Base-by-base conservation (phyloP, 1,140 invertebrate genomes). In the Bombyx mori region DNA sequence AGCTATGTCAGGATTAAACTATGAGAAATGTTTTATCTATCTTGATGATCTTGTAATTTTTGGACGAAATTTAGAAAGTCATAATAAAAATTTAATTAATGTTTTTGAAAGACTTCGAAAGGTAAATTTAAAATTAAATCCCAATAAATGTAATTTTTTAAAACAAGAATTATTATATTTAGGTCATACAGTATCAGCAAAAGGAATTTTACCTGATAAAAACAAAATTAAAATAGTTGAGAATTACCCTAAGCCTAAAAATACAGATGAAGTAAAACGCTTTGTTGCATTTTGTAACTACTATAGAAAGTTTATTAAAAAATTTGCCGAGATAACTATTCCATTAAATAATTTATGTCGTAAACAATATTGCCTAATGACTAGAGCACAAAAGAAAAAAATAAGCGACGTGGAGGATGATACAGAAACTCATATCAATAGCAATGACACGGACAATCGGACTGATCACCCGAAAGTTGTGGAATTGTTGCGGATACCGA, bases 401-500 rank as follows among this genome's bases (percentile, higher is more conserved):
- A 6, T 47, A 42, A 26, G 35, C 18, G 50, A 42, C 9, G 35
- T 9, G 26, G 50, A 52, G 6, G 35, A 52, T 52, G 26, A 42
- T 22, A 50, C 56, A 47, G 42, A 61, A 47, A 8, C 43, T 56
- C 52, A 22, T 35, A 18, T 51, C 53, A 22, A 57, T 64, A 53
- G 52, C n/a, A 12, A 52, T 55, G 45, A 50, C 44, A 61, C 57
- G 46, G 48, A 61, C 52, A 35, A 59, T 61, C 48, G 44, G 53
- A 44, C 57, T 61, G 65, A 62, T 64, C 56, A 54, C 52, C 56
- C 52, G 53, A 57, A 56, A 57, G 57, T 60, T n/a, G 62, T 61
- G 53, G 62, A 54, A 56, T 52, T 46, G 44, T 56, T 54, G 60
- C 61, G 56, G 51, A 56, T 62, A 61, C 62, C 56, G 45, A 64